Evolutionary conservation across 1,140 invertebrate genomes (phyloP).

Genomic region (Zophobas morio): DNA sequence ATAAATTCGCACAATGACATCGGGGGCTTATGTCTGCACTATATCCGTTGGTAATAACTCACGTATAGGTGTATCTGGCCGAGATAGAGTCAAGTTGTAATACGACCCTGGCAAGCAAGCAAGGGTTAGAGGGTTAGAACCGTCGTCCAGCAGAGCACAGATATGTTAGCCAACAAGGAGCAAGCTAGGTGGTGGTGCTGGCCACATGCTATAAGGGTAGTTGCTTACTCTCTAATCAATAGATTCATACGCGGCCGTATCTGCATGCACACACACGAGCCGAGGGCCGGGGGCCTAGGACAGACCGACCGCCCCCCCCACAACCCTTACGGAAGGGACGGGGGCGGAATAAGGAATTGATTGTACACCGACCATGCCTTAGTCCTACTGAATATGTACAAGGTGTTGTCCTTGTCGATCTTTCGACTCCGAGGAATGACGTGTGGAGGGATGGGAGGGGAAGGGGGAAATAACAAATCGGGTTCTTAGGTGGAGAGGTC

Average conservation of each 20-base stretch:
- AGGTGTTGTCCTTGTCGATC: slow-evolving; percentile 52
- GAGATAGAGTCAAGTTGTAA: slow-evolving; percentile 55
- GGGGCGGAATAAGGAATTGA: slow-evolving; percentile 63
- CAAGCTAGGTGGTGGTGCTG: slow-evolving; percentile 41
- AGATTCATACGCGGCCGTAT: slow-evolving; percentile 64
- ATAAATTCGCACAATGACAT: slow-evolving; percentile 45
- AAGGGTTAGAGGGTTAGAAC: slow-evolving; percentile 53
- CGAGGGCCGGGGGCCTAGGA: slow-evolving; percentile 46
- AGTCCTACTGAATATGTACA: slow-evolving; percentile 57
- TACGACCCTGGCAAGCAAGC: slow-evolving; percentile 54
- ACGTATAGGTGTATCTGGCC: slow-evolving; percentile 46
- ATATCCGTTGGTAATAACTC: slow-evolving; percentile 48
- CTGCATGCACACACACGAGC: slow-evolving; percentile 59
- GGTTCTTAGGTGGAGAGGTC: no score
- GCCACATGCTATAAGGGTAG: slow-evolving; percentile 44
- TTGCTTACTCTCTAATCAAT: slow-evolving; percentile 61
- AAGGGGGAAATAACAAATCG: not conserved
- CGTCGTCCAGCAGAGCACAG: slow-evolving; percentile 35
- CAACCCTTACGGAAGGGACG: slow-evolving; percentile 51
- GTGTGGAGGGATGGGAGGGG: not conserved
- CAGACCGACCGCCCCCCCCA: slow-evolving; percentile 10
- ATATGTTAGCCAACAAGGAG: slow-evolving; percentile 57
- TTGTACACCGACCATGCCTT: slow-evolving; percentile 58
- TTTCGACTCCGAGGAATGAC: slow-evolving; percentile 8
- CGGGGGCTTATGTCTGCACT: slow-evolving; percentile 41